These are phyloP conservation scores for Epistrophella euchroma DNA, from an alignment of 2,888 invertebrate species.

Conservation along the genomic window DNA sequence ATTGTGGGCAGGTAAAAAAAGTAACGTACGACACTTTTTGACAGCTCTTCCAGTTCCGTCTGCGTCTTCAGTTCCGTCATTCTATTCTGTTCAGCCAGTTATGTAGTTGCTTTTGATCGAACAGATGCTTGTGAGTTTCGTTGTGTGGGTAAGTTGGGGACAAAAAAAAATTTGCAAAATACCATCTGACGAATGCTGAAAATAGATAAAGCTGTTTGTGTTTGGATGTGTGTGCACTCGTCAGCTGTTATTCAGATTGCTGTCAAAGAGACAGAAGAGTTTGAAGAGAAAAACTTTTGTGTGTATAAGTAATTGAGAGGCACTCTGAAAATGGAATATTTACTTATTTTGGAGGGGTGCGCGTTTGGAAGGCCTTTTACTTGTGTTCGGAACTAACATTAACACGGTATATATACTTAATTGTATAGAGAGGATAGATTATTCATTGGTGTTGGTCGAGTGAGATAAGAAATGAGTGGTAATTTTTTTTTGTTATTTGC, in stretches of 20 bases:
- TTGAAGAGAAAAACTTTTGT: background rate
- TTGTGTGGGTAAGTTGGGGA: slow-evolving; percentile 17
- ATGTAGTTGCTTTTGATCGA: slow-evolving; percentile 36
- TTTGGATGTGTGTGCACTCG: slow-evolving; percentile 6
- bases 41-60: no score
- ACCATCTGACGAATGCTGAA: slow-evolving; percentile 39
- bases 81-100: no score
- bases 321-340: background rate
- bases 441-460: background rate
- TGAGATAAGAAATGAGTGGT: background rate
- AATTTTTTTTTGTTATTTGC: slow-evolving; percentile 11
- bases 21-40: no score
- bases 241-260: slow-evolving; percentile 36
- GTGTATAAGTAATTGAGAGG: background rate
- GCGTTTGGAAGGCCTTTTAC: background rate
- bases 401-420: background rate
- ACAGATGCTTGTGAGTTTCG: slow-evolving; percentile 26
- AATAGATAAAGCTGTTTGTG: slow-evolving; percentile 32
- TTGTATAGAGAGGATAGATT: background rate
- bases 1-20: no score
- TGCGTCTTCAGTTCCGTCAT: no score
- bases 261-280: background rate
- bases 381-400: slow-evolving; percentile 1
- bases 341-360: background rate
- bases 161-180: slow-evolving; percentile 28